Base-by-base conservation (phyloP, 1,140 invertebrate species). In the Mercenaria mercenaria region DNA sequence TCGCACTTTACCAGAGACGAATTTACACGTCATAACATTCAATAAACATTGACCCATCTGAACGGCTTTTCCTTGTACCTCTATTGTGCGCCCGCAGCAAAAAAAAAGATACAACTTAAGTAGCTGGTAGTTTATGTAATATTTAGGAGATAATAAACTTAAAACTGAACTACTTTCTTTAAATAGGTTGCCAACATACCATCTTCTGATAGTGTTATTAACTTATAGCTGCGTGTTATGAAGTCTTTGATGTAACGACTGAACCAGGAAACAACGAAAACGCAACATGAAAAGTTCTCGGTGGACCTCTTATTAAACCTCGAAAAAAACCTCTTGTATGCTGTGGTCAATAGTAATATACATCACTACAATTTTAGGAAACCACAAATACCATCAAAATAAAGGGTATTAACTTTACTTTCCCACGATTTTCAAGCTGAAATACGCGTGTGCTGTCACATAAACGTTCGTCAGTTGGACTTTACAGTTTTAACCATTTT, bases 31-130 rank as follows among this genome's bases (percentile, higher is more conserved):
- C 32, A 72, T 72, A 72, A 72, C 34, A 72, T 13, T 41, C 67
- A 23, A 72, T 72, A 72, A 72, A 72, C 67, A 72, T 23, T 41
- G 67, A 72, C 34, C 37, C 34, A 72, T 72, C 34, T 39, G 2
- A 72, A 72, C 34, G 13, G 3, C 1, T 29, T 8, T 34, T 34
- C 20, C 29, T 10, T 34, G 26, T 34, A 32, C 1, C 32, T 47
- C 43, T n/a, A 32, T 32, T 67, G 61, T n/a, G 29, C 32, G n/a
- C 20, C 20, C 52, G 52, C 10, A 56, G 32, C 23, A 67, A 67
- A 67, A 67, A 29, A 67, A 10, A 32, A 10, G 20, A 20, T 67
- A 61, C 23, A 20, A 67, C 26, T 67, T 15, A 32, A 67, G 26
- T 67, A 34, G 13, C 26, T 32, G 61, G 11, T 2, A 47, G 23